Percentiles rank a stretch among this genome's conserved stretches.
Conservation (phyloP, 2,888 invertebrate species). For the Diaprepes abbreviatus region DNA sequence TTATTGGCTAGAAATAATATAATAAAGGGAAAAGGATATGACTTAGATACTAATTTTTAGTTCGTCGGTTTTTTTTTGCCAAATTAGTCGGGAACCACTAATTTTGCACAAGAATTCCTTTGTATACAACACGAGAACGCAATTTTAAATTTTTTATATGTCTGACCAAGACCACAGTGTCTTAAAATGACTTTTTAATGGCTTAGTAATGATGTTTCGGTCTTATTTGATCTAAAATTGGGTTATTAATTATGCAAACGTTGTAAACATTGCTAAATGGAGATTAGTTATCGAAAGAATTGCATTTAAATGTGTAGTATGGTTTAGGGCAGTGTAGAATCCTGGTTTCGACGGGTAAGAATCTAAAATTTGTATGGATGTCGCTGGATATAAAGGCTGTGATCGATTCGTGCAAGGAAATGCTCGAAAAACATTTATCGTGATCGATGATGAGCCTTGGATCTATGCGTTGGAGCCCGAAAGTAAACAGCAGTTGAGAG, state of each 20-base stretch:
- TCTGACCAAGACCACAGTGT: conserved; percentile 11
- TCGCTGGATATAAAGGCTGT: too few species aligned
- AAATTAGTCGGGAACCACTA: conserved; percentile 13
- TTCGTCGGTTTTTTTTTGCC: conserved; percentile 3
- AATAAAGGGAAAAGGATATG: background rate
- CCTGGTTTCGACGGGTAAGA: too few species aligned
- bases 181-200: conserved; percentile 20
- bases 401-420: too few species aligned
- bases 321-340: too few species aligned
- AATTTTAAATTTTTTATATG: conserved; percentile 3
- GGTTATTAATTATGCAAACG: conserved; percentile 31
- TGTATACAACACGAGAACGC: conserved; percentile 1
- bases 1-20: background rate
- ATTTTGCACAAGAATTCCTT: conserved; percentile 11
- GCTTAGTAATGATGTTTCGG: conserved; percentile 25
- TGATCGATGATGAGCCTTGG: too few species aligned
- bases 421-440: too few species aligned
- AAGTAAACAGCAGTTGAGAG: too few species aligned
- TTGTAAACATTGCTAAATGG: background rate
- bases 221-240: conserved; percentile 28
- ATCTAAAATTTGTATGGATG: too few species aligned
- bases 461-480: too few species aligned
- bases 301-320: too few species aligned
- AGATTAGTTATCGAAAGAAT: background rate
- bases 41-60: background rate